phyloP scores from a whole-genome alignment of 2,888 invertebrate genomes.

The Aspidapion aeneum region DNA sequence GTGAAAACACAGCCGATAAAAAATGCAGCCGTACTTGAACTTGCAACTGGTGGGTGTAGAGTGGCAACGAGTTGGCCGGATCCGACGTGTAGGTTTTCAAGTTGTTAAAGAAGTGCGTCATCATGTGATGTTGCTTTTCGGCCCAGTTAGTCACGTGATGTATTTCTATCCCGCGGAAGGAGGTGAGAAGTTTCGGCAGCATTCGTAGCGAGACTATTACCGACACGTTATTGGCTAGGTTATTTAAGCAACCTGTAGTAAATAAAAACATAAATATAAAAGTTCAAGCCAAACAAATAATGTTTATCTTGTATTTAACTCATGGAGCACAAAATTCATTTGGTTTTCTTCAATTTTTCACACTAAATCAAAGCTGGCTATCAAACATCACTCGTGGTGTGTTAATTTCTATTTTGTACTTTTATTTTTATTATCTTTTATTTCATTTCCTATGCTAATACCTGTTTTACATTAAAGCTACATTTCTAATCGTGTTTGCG shows the following conservation, averaged over 20 bases:
- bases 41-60: constrained; percentile 78
- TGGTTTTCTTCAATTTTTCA: too few relatives aligned
- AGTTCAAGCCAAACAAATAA: too few relatives aligned
- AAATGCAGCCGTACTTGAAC: constrained; percentile 90
- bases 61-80: constrained; percentile 42
- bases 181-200: constrained; percentile 85
- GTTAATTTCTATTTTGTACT: too few relatives aligned
- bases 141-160: constrained; percentile 92
- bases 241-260: constrained; percentile 23
- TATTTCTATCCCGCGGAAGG: constrained; percentile 81
- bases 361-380: too few relatives aligned
- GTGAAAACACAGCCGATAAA: constrained; percentile 88
- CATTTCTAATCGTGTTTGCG: too few relatives aligned
- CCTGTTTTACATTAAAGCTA: too few relatives aligned
- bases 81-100: constrained; percentile 67
- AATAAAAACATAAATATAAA: constrained; percentile 7
- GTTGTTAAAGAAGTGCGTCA: constrained; percentile 88
- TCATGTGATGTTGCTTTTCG: constrained; percentile 88
- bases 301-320: too few relatives aligned
- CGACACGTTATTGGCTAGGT: constrained; percentile 48
- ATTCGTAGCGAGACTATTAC: constrained; percentile 86
- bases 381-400: too few relatives aligned
- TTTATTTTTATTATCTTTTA: too few relatives aligned
- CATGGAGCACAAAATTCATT: too few relatives aligned
- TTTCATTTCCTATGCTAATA: too few relatives aligned